Base-by-base conservation (phyloP, 2,113 vertebrate genomes). In the Thunnus thynnus region DNA sequence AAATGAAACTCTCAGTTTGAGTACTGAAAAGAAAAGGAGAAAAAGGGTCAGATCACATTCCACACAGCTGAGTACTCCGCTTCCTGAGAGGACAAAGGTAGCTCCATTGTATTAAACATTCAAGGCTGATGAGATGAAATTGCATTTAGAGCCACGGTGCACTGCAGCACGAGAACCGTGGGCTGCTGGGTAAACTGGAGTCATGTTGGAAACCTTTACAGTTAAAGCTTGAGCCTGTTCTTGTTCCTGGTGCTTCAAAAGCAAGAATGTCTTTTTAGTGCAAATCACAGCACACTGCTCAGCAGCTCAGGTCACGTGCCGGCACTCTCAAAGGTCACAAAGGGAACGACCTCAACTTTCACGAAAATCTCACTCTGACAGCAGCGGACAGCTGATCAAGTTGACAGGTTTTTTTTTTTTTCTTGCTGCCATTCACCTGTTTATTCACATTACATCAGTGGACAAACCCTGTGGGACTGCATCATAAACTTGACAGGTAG, bases 81-180 rank as follows among this genome's bases (percentile, higher is more conserved):
- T 83, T 89, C 75, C 78, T 18, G 55, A 69, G 76, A 88, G 85
- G 84, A 87, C 85, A 88, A 89, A 89, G 78, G 86, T 82, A 80
- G 75, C 50, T 55, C 30, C 72, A 72, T 87, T 81, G 72, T 90
- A 89, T 90, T 84, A 92, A 92, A 91, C 74, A 86, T 93, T 88
- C 71, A 93, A 83, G 82, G 83, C 81, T 76, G 80, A 74, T 51
- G 44, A 86, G 87, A 85, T 85, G 75, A 89, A 90, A 90, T 89
- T 88, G 80, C 88, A 88, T 92, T 92, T 86, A 72, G 82, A 90
- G 73, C 87, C 74, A 72, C 71, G 65, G 87, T 62, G 78, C 65
- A 10, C 32, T 54, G 80, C 22, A 36, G 81, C 56, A 32, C 14
- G 27, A 72, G 66, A 86, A 80, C 55, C n/a, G 55, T 36, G 62